phyloP scores from a whole-genome alignment of 2,113 vertebrate species.

The Terrapene triunguis region DNA sequence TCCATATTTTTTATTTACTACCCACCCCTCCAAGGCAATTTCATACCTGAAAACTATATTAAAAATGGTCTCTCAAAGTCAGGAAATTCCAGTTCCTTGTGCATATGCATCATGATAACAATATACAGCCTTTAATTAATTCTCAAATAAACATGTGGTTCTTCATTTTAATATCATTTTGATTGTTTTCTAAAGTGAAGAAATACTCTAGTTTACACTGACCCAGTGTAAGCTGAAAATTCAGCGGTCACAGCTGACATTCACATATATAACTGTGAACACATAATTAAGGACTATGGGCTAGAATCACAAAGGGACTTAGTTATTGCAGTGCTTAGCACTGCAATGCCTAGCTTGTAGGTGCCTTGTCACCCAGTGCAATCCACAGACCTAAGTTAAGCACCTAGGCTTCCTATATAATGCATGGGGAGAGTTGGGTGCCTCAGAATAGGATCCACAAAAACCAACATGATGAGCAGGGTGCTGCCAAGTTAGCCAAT shows the following conservation, averaged over 20 bases:
- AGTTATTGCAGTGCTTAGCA: no score
- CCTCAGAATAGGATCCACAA: neutral
- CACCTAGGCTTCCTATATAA: no score
- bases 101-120: neutral
- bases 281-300: neutral
- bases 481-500: neutral
- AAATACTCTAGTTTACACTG: neutral
- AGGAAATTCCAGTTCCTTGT: neutral
- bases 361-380: neutral
- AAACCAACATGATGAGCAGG: neutral
- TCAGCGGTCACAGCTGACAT: neutral
- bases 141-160: neutral
- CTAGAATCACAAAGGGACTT: neutral
- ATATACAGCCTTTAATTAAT: neutral
- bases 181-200: neutral
- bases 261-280: neutral
- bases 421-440: no score
- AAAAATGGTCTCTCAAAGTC: neutral
- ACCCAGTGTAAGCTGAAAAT: neutral
- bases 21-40: neutral
- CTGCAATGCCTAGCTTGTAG: neutral
- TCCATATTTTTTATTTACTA: neutral
- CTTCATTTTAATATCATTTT: neutral
- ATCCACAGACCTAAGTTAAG: neutral
- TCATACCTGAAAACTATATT: neutral